Conservation (phyloP, 2,888 invertebrate species). For the Megaustenia siamemsis region DNA sequence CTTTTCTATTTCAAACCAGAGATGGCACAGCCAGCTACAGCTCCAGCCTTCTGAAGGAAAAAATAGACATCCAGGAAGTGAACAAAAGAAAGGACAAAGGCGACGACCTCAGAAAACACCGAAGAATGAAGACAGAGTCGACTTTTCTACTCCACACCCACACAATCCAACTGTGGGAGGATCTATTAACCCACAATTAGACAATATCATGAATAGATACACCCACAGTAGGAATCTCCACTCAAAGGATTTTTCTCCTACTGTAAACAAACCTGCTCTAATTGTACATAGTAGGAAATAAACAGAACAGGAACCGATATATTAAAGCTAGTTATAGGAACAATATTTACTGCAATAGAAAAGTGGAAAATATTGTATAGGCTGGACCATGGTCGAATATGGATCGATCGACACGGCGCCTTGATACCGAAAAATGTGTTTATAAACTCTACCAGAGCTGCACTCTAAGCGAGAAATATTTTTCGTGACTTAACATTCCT, state of each 20-base stretch:
- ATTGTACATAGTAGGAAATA: too few relatives aligned
- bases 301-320: too few relatives aligned
- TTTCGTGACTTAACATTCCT: too few relatives aligned
- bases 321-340: too few relatives aligned
- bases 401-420: too few relatives aligned
- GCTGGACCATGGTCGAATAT: too few relatives aligned
- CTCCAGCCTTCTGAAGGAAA: neutral
- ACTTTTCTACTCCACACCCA: neutral
- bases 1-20: neutral
- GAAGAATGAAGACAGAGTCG: neutral
- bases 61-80: neutral
- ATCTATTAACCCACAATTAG: neutral
- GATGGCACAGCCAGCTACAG: conserved; percentile 6
- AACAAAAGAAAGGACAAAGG: neutral
- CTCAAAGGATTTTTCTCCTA: conserved; percentile 25
- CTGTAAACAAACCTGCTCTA: neutral
- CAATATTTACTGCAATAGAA: too few relatives aligned
- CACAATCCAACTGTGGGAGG: neutral
- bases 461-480: too few relatives aligned
- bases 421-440: too few relatives aligned
- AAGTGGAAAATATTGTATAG: too few relatives aligned
- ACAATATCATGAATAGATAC: conserved; percentile 31
- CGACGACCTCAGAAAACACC: neutral
- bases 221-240: conserved; percentile 42
- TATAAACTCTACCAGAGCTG: too few relatives aligned